Evolutionary conservation across 2,113 vertebrate genomes (phyloP).

Genomic region (Syngnathus typhle): DNA sequence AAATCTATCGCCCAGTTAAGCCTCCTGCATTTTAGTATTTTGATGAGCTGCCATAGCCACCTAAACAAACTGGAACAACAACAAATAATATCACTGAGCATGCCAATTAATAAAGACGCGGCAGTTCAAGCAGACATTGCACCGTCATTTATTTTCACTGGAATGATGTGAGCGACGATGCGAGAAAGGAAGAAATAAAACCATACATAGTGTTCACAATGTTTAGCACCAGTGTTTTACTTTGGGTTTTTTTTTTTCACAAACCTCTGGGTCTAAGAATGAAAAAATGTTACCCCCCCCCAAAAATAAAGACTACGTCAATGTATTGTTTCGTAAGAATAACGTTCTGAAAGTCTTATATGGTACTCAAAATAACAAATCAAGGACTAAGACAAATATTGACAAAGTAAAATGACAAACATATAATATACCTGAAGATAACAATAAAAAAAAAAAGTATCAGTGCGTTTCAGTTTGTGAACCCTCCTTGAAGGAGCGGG

Average conservation of each 20-base stretch:
- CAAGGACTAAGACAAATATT: conserved; percentile 17
- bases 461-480: conserved; percentile 33
- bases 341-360: conserved; percentile 2
- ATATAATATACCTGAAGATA: not conserved
- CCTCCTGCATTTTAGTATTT: too few relatives aligned
- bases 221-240: conserved; percentile 59
- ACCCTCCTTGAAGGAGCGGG: conserved; percentile 16
- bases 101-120: conserved; percentile 1
- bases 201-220: conserved; percentile 44
- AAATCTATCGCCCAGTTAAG: too few relatives aligned
- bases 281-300: conserved; percentile 9
- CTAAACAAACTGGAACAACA: too few relatives aligned
- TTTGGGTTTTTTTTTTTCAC: conserved; percentile 11
- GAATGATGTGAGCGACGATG: conserved; percentile 62
- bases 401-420: conserved; percentile 15
- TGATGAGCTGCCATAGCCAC: too few relatives aligned
- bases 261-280: conserved; percentile 14
- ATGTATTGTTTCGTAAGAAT: not conserved
- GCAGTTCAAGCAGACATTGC: conserved; percentile 26
- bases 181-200: conserved; percentile 31
- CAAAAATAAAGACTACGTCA: not conserved
- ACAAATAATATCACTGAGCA: not conserved
- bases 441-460: conserved; percentile 18
- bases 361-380: not conserved
- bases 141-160: conserved; percentile 67